A percentile compares a stretch with the other conserved stretches of the same genome.
Conservation (phyloP, 2,797 vertebrate genomes). For the Hylomyscus alleni region DNA sequence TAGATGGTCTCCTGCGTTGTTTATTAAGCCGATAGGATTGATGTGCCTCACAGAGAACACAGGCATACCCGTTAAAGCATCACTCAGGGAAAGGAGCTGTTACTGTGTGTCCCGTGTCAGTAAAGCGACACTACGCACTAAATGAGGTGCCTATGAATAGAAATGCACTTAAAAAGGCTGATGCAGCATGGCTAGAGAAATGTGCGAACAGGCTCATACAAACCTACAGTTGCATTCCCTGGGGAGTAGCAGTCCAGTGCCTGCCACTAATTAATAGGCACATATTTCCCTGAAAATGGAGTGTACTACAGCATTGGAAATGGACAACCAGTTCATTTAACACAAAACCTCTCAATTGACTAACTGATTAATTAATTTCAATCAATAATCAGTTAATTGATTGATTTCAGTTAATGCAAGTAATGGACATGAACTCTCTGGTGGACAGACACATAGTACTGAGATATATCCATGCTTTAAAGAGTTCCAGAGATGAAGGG, state of each 20-base stretch:
- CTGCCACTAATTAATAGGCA: neutral
- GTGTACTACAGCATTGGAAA: neutral
- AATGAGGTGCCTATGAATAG: neutral
- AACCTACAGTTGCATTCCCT: neutral
- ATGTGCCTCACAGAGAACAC: neutral
- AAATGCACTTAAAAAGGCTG: neutral
- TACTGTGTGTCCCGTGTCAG: neutral
- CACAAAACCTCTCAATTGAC: constrained; percentile 25
- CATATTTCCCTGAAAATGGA: neutral
- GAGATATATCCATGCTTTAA: neutral
- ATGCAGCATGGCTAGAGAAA: neutral
- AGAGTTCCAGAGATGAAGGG: neutral
- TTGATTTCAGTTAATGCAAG: neutral
- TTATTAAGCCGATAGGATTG: neutral
- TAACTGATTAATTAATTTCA: neutral
- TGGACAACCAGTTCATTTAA: neutral
- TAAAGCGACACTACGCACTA: neutral
- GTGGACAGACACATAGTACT: neutral
- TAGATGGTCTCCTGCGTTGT: neutral
- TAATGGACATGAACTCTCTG: constrained; percentile 6
- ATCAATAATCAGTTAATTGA: neutral
- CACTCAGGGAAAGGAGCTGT: no score
- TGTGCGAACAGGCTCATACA: neutral
- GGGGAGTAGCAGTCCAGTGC: neutral
- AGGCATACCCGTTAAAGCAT: neutral